Percentiles rank a stretch among this genome's conserved stretches.
These are phyloP conservation scores for Idaea dimidiata DNA, from an alignment of 2,888 invertebrate species.

Conservation along the genomic window DNA sequence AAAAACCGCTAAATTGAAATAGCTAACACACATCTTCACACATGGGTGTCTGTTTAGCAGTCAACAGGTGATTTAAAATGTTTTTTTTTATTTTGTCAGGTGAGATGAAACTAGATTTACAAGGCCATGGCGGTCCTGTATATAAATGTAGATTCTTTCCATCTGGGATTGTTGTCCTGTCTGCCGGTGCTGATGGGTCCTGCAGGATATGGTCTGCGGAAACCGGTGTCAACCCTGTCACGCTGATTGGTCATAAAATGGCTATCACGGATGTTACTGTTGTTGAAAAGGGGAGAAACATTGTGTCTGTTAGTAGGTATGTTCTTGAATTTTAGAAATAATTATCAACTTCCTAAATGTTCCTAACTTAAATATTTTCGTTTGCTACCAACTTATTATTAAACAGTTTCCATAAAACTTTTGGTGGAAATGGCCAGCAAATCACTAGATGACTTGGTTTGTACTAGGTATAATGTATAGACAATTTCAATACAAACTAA, in stretches of 20 bases:
- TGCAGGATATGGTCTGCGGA: constrained; percentile 87
- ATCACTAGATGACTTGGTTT: too few species aligned
- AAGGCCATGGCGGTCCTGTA: constrained; percentile 85
- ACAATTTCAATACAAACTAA: too few species aligned
- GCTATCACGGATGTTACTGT: constrained; percentile 83
- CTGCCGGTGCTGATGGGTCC: constrained; percentile 85
- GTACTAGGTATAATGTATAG: too few species aligned
- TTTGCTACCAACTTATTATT: too few species aligned
- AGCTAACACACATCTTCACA: too few species aligned
- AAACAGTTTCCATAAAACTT: too few species aligned
- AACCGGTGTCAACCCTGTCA: constrained; percentile 84
- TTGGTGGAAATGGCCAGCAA: too few species aligned
- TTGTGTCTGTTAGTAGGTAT: constrained; percentile 85
- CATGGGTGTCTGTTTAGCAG: too few species aligned
- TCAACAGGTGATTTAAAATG: background rate
- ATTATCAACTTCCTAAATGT: background rate
- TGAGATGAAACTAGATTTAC: constrained; percentile 69
- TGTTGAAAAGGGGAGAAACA: constrained; percentile 85
- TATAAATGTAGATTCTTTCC: constrained; percentile 86
- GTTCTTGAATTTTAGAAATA: constrained; percentile 19
- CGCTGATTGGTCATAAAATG: constrained; percentile 84
- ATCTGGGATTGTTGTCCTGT: constrained; percentile 84
- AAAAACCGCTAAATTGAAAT: too few species aligned
- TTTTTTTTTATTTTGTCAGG: constrained; percentile 41
- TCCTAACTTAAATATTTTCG: too few species aligned